These are phyloP conservation scores for Patella caerulea DNA, from an alignment of 2,888 invertebrate species.

Conservation along the genomic window DNA sequence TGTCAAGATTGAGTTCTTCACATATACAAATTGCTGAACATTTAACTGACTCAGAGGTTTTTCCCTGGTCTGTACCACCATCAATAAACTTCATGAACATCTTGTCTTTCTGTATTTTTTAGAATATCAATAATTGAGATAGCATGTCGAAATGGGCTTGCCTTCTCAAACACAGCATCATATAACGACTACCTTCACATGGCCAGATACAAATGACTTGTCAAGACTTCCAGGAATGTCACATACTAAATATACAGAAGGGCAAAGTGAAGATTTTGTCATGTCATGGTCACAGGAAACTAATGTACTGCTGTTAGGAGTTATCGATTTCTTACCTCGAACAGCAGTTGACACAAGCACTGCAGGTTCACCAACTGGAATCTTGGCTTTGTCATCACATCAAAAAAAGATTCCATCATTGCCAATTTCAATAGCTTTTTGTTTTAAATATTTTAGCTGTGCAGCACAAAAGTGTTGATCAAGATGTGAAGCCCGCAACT, in stretches of 20 bases:
- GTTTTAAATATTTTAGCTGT: too few species aligned
- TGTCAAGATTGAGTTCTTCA: not conserved
- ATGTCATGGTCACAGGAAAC: too few species aligned
- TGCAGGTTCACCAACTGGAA: too few species aligned
- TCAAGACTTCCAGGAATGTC: not conserved
- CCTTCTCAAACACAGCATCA: not conserved
- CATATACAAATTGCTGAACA: not conserved
- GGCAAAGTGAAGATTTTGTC: too few species aligned
- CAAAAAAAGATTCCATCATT: too few species aligned
- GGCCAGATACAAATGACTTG: not conserved
- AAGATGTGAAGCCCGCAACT: not conserved
- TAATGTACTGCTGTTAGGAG: too few species aligned
- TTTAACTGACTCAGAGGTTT: not conserved
- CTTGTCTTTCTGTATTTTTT: not conserved
- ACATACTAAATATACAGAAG: too few species aligned
- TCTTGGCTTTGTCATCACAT: too few species aligned
- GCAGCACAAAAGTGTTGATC: not conserved
- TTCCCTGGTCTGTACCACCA: not conserved
- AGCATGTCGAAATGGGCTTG: not conserved
- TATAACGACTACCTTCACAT: not conserved
- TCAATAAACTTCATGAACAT: not conserved
- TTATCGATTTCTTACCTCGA: too few species aligned
- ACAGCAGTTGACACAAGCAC: too few species aligned
- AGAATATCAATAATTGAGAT: not conserved
- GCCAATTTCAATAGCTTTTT: too few species aligned